These are phyloP conservation scores for Pristionchus arcanus DNA, from an alignment of 2,888 invertebrate species.

Conservation along the genomic window DNA sequence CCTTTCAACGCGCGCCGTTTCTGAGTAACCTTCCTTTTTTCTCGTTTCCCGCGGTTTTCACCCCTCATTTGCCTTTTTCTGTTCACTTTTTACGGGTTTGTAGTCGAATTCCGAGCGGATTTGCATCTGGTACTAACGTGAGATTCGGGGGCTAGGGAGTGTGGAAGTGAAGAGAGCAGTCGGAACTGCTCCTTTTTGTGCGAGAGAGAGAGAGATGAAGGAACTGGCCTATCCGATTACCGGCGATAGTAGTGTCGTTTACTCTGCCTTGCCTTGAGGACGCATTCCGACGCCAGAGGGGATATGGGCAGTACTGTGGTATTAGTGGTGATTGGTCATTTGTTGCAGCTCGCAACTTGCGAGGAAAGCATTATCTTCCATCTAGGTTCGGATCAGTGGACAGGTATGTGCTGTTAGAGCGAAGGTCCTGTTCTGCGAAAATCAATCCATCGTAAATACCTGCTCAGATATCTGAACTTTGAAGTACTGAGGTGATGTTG, in stretches of 20 bases:
- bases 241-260: background rate
- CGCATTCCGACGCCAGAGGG: background rate
- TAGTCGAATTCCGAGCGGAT: background rate
- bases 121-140: background rate
- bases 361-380: no score
- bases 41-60: background rate
- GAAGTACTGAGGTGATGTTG: no score
- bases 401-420: no score
- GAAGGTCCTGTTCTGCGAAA: no score
- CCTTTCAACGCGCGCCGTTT: background rate
- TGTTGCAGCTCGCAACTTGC: no score
- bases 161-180: no score
- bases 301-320: background rate
- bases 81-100: background rate
- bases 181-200: background rate
- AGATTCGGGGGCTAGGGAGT: no score
- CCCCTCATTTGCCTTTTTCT: background rate
- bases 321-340: background rate
- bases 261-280: background rate
- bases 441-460: no score
- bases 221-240: constrained; percentile 30
- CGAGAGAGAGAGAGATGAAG: background rate
- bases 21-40: background rate
- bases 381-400: no score
- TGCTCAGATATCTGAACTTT: no score